These are phyloP conservation scores for Abramis brama DNA, from an alignment of 2,113 vertebrate genomes.

Conservation along the genomic window DNA sequence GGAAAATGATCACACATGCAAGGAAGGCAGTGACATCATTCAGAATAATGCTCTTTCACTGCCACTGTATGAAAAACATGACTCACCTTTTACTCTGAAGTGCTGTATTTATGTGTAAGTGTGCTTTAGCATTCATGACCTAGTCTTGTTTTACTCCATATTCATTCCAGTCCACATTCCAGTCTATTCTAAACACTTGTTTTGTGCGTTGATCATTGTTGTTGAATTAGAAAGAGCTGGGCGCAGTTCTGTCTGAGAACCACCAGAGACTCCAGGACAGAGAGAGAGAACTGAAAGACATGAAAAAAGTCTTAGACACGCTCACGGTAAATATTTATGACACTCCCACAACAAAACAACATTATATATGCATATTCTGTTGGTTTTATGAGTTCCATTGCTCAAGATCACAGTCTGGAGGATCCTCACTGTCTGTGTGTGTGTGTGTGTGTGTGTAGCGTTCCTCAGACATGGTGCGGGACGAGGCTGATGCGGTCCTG, in stretches of 20 bases:
- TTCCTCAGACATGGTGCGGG: conserved; percentile 65
- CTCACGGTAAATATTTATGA: conserved; percentile 67
- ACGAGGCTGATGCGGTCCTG: conserved; percentile 62
- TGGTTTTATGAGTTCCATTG: neutral
- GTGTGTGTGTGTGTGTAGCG: conserved; percentile 56
- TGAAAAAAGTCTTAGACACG: conserved; percentile 75
- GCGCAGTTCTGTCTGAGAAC: conserved; percentile 66
- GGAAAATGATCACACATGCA: neutral
- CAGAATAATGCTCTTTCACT: conserved; percentile 6
- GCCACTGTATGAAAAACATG: neutral
- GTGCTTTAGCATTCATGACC: neutral
- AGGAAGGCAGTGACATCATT: neutral
- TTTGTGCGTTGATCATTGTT: conserved; percentile 16
- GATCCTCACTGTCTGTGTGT: conserved; percentile 15
- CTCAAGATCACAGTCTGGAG: neutral
- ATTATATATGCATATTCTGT: neutral
- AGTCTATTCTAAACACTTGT: conserved; percentile 43
- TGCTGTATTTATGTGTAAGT: neutral
- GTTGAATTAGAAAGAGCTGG: conserved; percentile 68
- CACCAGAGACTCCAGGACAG: conserved; percentile 71
- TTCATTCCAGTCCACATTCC: conserved; percentile 64
- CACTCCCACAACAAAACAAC: neutral
- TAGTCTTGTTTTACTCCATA: neutral
- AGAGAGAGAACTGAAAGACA: conserved; percentile 75
- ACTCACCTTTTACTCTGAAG: neutral